Percentiles rank a stretch among this genome's conserved stretches.
Conservation (phyloP, 2,113 vertebrate species). For the Eulemur rufifrons region DNA sequence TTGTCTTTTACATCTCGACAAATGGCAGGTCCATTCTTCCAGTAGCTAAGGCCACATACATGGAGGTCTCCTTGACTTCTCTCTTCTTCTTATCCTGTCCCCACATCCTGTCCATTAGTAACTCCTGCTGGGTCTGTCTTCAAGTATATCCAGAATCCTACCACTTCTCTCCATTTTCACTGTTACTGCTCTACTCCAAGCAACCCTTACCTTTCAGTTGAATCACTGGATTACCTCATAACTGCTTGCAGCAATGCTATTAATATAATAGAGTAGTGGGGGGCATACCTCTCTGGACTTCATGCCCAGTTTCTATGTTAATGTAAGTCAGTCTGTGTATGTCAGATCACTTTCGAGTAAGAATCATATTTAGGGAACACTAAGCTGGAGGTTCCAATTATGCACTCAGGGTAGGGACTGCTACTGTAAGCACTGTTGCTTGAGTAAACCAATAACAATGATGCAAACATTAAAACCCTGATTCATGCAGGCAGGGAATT, state of each 20-base stretch:
- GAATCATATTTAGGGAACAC: neutral
- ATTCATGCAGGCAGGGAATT: neutral
- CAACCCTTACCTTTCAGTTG: neutral
- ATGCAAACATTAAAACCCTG: neutral
- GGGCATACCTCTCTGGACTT: neutral
- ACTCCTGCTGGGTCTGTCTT: neutral
- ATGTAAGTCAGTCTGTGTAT: neutral
- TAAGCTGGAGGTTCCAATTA: neutral
- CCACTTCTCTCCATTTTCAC: neutral
- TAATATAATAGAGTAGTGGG: neutral
- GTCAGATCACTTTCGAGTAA: neutral
- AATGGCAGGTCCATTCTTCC: neutral
- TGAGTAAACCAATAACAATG: neutral
- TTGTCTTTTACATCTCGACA: neutral
- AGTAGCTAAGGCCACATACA: neutral
- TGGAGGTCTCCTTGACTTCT: neutral
- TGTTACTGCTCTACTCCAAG: neutral
- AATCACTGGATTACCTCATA: neutral
- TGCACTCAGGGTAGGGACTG: neutral
- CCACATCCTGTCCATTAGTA: neutral
- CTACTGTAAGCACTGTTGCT: neutral
- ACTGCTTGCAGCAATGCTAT: neutral
- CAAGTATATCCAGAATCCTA: neutral
- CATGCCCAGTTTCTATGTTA: neutral
- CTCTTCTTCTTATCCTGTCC: neutral